Conservation (phyloP, 2,888 invertebrate species). For the Panopea generosa region DNA sequence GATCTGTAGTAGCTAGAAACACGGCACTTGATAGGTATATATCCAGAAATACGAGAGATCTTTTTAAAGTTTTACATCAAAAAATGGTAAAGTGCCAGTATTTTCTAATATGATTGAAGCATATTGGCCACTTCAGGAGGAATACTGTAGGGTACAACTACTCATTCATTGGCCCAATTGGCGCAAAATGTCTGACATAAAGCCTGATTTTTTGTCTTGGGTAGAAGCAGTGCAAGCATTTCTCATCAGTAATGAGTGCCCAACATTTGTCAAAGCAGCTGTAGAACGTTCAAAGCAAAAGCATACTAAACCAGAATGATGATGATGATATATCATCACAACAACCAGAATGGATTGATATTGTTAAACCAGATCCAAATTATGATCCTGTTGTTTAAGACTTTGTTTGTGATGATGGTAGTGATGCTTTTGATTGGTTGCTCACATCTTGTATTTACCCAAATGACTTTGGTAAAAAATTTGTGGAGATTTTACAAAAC, state of each 20-base stretch:
- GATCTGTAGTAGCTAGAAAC: constrained; percentile 4
- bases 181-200: constrained; percentile 59
- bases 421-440: neutral
- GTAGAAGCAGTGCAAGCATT: constrained; percentile 38
- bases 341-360: constrained; percentile 29
- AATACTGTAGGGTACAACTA: constrained; percentile 47
- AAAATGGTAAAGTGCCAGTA: neutral
- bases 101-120: constrained; percentile 9
- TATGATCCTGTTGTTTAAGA: constrained; percentile 3
- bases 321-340: neutral
- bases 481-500: no score
- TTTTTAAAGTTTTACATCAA: constrained; percentile 24
- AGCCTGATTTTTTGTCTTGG: constrained; percentile 45
- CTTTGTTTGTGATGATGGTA: constrained; percentile 8
- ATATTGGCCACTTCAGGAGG: constrained; percentile 54
- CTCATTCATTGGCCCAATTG: constrained; percentile 63
- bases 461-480: neutral
- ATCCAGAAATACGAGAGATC: constrained; percentile 1
- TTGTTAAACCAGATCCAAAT: constrained; percentile 9
- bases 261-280: constrained; percentile 59
- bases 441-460: neutral
- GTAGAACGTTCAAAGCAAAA: constrained; percentile 22
- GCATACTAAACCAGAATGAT: neutral
- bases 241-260: constrained; percentile 28
- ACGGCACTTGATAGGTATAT: constrained; percentile 34